Evolutionary conservation across 2,113 vertebrate genomes (phyloP).

Genomic region (Centropus unirufus): DNA sequence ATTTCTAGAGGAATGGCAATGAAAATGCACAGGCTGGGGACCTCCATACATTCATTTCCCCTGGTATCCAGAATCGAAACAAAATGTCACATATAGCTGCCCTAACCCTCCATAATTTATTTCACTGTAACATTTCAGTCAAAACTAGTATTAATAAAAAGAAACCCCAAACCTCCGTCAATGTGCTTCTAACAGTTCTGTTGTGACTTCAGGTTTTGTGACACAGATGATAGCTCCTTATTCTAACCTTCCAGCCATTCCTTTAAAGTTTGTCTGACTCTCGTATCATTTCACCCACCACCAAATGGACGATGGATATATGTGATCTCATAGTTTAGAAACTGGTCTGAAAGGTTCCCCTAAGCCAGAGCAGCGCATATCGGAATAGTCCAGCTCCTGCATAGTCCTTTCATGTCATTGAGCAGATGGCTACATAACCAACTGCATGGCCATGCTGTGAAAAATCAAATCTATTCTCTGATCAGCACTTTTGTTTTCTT

Average conservation of each 20-base stretch:
- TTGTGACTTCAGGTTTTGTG: neutral
- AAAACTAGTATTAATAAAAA: neutral
- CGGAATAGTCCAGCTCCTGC: neutral
- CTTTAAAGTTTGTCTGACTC: neutral
- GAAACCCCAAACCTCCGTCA: neutral
- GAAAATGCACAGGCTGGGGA: neutral
- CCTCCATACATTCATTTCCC: slow-evolving; percentile 32
- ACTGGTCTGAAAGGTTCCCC: neutral
- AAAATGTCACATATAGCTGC: slow-evolving; percentile 36
- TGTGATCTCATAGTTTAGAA: neutral
- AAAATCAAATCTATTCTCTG: neutral
- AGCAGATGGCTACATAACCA: neutral
- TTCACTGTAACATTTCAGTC: neutral
- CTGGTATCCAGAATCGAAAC: slow-evolving; percentile 40
- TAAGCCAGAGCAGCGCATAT: neutral
- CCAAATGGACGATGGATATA: neutral
- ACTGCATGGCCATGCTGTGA: neutral
- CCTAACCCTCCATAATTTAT: neutral
- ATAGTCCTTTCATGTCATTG: neutral
- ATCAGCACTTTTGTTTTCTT: slow-evolving; percentile 57
- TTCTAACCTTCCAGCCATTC: neutral
- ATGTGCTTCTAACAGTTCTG: neutral
- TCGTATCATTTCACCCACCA: neutral
- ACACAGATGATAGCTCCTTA: neutral
- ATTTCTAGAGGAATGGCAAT: slow-evolving; percentile 44